Percentiles rank a stretch among this genome's conserved stretches.
These are phyloP conservation scores for Poeciliopsis presidionis DNA, from an alignment of 2,797 vertebrate genomes.

Conservation along the genomic window DNA sequence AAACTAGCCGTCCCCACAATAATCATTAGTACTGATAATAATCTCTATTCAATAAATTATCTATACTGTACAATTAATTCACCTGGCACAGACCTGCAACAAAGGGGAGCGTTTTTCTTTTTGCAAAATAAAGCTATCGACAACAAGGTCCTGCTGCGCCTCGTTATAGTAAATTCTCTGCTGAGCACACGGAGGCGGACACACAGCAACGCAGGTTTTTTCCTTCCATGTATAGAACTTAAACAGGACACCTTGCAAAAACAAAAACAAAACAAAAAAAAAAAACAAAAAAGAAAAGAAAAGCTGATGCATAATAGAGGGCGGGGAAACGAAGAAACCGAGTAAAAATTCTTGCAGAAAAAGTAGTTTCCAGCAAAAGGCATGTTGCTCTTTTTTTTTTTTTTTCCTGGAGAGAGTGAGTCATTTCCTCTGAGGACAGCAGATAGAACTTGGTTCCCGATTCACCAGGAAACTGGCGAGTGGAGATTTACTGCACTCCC, in stretches of 20 bases:
- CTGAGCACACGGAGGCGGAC: constrained; percentile 45
- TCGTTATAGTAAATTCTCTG: constrained; percentile 46
- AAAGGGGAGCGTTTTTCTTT: constrained; percentile 52
- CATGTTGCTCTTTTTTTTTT: constrained; percentile 27
- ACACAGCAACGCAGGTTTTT: constrained; percentile 46
- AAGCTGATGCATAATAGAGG: constrained; percentile 68
- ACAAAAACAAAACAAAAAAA: constrained; percentile 29
- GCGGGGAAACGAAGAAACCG: constrained; percentile 33
- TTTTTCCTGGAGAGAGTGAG: constrained; percentile 69
- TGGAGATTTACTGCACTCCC: constrained; percentile 83
- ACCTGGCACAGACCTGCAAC: constrained; percentile 71
- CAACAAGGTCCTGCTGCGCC: constrained; percentile 46
- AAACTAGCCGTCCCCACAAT: constrained; percentile 70
- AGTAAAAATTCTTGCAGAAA: constrained; percentile 69
- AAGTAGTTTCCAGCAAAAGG: constrained; percentile 68
- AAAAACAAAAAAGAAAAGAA: not conserved
- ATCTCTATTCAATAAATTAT: constrained; percentile 90
- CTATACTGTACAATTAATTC: constrained; percentile 83
- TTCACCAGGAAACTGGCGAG: constrained; percentile 43
- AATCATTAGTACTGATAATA: constrained; percentile 79
- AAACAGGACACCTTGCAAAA: constrained; percentile 56
- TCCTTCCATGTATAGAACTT: constrained; percentile 63
- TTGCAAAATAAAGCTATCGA: constrained; percentile 73
- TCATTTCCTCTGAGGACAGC: constrained; percentile 70
- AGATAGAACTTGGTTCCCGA: constrained; percentile 66